Evolutionary conservation across 1,140 invertebrate species (phyloP).

Genomic region (Sogatella furcifera): DNA sequence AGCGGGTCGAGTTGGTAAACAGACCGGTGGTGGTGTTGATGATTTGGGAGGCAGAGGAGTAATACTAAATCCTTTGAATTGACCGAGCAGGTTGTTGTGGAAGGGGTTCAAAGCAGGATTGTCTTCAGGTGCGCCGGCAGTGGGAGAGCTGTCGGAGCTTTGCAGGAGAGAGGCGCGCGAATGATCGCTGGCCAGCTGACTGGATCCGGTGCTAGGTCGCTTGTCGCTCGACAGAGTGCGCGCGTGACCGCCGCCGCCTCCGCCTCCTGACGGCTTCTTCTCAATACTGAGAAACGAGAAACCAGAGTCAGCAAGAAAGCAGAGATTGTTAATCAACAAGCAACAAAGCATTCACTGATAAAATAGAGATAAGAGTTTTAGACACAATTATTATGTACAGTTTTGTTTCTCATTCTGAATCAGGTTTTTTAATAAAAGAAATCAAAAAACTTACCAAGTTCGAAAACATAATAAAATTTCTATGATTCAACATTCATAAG

Average conservation of each 20-base stretch:
- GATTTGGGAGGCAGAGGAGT: constrained; percentile 45
- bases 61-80: constrained; percentile 74
- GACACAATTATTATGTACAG: too few species aligned
- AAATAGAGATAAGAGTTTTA: too few species aligned
- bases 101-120: constrained; percentile 38
- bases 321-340: neutral
- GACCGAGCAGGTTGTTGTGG: constrained; percentile 59
- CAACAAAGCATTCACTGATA: neutral
- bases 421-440: too few species aligned
- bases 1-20: constrained; percentile 6
- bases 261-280: constrained; percentile 10
- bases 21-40: neutral
- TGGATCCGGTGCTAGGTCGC: constrained; percentile 4
- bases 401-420: too few species aligned
- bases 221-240: neutral
- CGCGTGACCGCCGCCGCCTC: neutral
- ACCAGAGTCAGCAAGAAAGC: constrained; percentile 2
- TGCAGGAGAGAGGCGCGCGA: constrained; percentile 32
- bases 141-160: constrained; percentile 36
- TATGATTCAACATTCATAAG: too few species aligned
- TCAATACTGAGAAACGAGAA: constrained; percentile 13
- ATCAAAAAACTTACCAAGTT: too few species aligned
- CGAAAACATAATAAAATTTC: too few species aligned
- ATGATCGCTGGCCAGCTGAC: constrained; percentile 19
- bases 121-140: constrained; percentile 39